Base-by-base conservation (phyloP, 2,888 invertebrate genomes). In the Drosophila neutralis region DNA sequence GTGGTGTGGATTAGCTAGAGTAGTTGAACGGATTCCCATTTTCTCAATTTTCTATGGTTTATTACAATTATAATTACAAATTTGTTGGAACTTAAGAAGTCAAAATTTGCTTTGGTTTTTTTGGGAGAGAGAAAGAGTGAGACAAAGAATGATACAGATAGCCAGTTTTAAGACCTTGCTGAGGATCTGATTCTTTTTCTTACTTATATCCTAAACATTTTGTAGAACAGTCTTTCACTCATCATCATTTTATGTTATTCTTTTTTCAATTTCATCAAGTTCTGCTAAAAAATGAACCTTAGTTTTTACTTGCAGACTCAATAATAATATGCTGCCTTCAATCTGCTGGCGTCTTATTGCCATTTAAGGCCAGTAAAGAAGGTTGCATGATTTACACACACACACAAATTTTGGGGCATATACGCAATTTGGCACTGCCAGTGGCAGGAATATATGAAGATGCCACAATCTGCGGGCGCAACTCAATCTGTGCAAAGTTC, bases 401-500 rank as follows among this genome's bases (percentile, higher is more conserved):
- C 35, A 42, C 54, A 35, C 18, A 31, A 4, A 45, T 73, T 59
- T 56, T 42, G 38, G 24, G 45, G 51, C 29, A 51, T 11, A 36
- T 48, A 69, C 70, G 67, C 48, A 67, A 69, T 67, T 36, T 52
- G 42, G 35, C 57, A 64, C 53, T 75, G 42, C 58, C 67, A 59
- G 57, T 63, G 64, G 54, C 59, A 57, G 33, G 31, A 42, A 21
- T 57, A 80, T 64, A 68, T 68, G 69, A 81, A 69, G 73, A 69
- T 59, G 78, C 78, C 78, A 38, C 78, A 77, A 81, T 71, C 70
- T 76, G 80, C 48, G 59, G 31, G 45, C 56, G 27, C 52, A 63
- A 27, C 63, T 40, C 76, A 69, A 75, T 69, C 80, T 68, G 59
- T 36, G 61, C 40, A 52, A 45, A 24, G 11, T 33, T 18, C 21